Base-by-base conservation (phyloP, 2,797 vertebrate species). In the Gallinago solitaria region DNA sequence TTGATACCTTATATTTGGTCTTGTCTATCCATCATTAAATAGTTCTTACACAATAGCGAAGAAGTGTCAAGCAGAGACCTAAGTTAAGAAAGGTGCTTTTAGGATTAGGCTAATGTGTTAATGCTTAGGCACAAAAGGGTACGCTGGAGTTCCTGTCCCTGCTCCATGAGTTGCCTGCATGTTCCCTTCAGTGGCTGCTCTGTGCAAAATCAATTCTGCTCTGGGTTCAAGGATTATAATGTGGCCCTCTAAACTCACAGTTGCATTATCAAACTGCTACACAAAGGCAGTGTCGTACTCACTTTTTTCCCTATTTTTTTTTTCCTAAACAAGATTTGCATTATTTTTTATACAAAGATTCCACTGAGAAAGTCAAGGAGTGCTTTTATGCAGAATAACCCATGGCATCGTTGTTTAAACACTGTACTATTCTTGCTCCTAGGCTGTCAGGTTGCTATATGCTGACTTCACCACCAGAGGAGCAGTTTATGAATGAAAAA, bases 151-250 rank as follows among this genome's bases (percentile, higher is more conserved):
- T 87, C 32, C 39, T 53, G 50, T 53, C 41, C 28, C 25, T n/a
- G 30, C 45, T 35, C 13, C 28, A 9, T 0, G 2, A 47, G 28
- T 35, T 33, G 8, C 15, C 43, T 35, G 17, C 0, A 0, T 33
- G 33, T 60, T 75, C 68, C 16, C 7, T 70, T 45, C 53, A 10
- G 21, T 65, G 50, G 56, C 35, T 45, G 27, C 56, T 78, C 74
- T 24, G 13, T 71, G 76, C 43, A 90, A 60, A 80, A 33, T 24
- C 19, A 37, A 2, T 53, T 83, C 75, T 85, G 20, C n/a, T 50
- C 35, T 19, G 24, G 3, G 7, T 54, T 78, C 20, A 24, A 35
- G 45, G 64, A 12, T 39, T 81, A 19, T 48, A 56, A 20, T 12
- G 5, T 12, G 75, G 28, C 20, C 30, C 25, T 84, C 28, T 57